Base-by-base conservation (phyloP, 92 coral and sea anemone genomes). In the Plumapathes pennacea region DNA sequence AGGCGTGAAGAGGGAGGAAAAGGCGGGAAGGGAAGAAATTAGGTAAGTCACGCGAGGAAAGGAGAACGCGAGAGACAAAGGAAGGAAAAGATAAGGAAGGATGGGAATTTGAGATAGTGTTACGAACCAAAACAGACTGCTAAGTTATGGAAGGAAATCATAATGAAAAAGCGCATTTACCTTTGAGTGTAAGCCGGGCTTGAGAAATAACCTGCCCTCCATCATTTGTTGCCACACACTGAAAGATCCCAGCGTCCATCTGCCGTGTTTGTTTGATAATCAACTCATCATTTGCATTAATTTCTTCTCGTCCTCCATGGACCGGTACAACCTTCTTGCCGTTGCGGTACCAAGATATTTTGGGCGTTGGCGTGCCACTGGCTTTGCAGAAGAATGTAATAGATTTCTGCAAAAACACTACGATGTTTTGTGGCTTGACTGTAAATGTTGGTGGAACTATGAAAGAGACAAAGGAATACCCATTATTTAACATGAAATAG, bases 171-270 rank as follows among this genome's bases (percentile, higher is more conserved):
- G 11, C 15, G 18, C 7, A 22, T 75, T 83, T 76, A 91, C 97
- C 71, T 66, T 66, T 48, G 3, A 92, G 66, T 32, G 68, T 67
- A 12, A 92, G 50, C 4, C 19, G 20, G 2, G 94, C 85, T 10
- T 66, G 54, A 4, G 63, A 70, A 27, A 89, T 84, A 57, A 40
- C 63, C 61, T 88, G 75, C 6, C 96, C 98, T 3, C 78, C 98
- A 22, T 64, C 85, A 62, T 88, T 92, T 39, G 67, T 65, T 25
- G 94, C 98, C 42, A 89, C 81, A 32, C 98, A 92, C 57, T 92
- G 98, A n/a, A 88, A 80, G 15, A 71, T 71, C 3, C 98, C 98
- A 4, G 66, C 64, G 44, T 92, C 98, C 2, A 57, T 68, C 13
- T 69, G 57, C 46, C 42, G 78, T 32, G 70, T 69, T 15, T 55